Evolutionary conservation across 64 coral and sea anemone genomes (phyloP), one percentile per base, ranked within the genome.

Genomic region (Astreopora myriophthalma): DNA sequence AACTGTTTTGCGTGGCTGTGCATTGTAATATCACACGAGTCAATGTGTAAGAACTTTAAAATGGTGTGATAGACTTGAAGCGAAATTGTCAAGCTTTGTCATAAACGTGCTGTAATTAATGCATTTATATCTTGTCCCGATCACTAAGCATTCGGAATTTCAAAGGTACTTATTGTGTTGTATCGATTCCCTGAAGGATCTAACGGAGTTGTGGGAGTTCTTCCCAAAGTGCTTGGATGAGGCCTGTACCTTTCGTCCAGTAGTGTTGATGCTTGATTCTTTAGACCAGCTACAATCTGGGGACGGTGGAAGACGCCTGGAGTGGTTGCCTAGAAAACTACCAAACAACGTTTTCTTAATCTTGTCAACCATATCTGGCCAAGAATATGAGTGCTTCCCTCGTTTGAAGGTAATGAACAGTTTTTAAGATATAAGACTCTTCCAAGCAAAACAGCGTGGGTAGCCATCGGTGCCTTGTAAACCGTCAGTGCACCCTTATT

Each of bases 251-350:
- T 71, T 26, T 28, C 76, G 42, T 27, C 83, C 73, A 1, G 84
- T 92, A 42, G 89, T 96, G 16, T 23, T 96, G 22, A 82, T 92
- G 9, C 74, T 96, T 16, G 94, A 96, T 76, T 96, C 94, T 27
- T 61, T 96, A 3, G 94, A 96, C 73, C 94, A 96, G 38, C 36
- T 96, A 14, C 79, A 84, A 10, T 65, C 48, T 6, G 94, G 80
- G 23, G 89, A 92, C 17, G 77, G 89, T 48, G 89, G 89, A 40
- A 85, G 83, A 20, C 89, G 86, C 13, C 64, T 96, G 23, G 94
- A 92, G 13, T 96, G 94, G 94, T 60, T 96, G 38, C 94, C 94
- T 12, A 76, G 30, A 14, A 90, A 71, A 29, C 64, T 92, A 40
- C 89, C 94, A 31, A 20, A 57, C 20, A 57, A 85, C 28, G 76